These are phyloP conservation scores for Lonchura striata DNA, from an alignment of 2,113 vertebrate genomes.

Conservation along the genomic window DNA sequence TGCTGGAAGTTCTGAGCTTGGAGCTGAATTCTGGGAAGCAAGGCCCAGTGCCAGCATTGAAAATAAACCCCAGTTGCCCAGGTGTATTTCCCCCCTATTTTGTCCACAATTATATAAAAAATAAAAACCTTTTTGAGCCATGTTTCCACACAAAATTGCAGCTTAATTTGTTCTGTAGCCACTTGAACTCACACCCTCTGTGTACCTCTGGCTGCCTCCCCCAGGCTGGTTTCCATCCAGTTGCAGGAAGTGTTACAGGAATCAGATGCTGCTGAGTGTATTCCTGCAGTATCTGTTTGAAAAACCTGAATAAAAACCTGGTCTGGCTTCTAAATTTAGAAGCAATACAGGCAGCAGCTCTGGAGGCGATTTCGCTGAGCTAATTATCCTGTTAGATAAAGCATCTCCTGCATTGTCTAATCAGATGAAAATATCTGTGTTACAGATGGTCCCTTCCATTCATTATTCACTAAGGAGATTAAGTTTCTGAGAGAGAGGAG, in stretches of 20 bases:
- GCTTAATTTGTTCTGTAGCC: neutral
- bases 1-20: neutral
- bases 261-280: neutral
- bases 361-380: conserved; percentile 37
- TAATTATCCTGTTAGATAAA: conserved; percentile 56
- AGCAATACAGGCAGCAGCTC: conserved; percentile 10
- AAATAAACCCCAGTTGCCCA: neutral
- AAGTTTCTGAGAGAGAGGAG: conserved; percentile 9
- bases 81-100: neutral
- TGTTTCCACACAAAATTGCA: neutral
- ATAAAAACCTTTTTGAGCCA: neutral
- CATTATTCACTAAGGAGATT: conserved; percentile 65
- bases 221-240: neutral
- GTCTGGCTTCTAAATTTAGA: conserved; percentile 27
- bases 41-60: too few species aligned
- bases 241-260: neutral
- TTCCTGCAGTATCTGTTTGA: neutral
- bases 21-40: neutral
- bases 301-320: conserved; percentile 11
- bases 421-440: conserved; percentile 56
- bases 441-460: conserved; percentile 63
- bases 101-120: neutral
- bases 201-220: neutral
- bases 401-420: conserved; percentile 49
- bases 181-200: neutral